Evolutionary conservation across 2,888 invertebrate genomes (phyloP), one percentile per base, ranked within the genome.

Genomic region (Dicranocentrus wangi): DNA sequence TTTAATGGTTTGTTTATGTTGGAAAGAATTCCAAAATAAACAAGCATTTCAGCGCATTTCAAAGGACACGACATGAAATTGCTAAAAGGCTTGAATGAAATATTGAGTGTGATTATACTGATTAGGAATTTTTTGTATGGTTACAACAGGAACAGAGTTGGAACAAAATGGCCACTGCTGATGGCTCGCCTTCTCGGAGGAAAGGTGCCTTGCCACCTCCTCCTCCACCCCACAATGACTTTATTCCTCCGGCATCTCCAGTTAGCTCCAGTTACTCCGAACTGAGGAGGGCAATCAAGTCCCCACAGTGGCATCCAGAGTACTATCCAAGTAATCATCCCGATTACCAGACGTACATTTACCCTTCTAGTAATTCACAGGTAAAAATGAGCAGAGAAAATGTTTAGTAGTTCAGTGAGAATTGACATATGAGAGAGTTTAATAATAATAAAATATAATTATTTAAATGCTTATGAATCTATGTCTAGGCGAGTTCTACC

Each of bases 191-290:
- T 17, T 70, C 78, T 0, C 71, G 81, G 17, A 32, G 81, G 27
- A 77, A 81, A 65, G 77, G 83, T 23, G 81, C 75, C 5, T 81
- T 81, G 27, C 85, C 85, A 42, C 81, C 82, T 19, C 82, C 81
- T 15, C 83, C 90, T 5, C 90, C 90, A 17, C 89, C 90, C 69
- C 89, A 91, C 69, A 94, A 94, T 84, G 93, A 94, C 87, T 90
- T 93, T 83, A 91, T 93, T 76, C 94, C 94, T 21, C 95, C 96
- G 5, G 95, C 95, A 8, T 95, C 95, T 82, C 96, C 96, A 1
- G 96, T 96, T 0, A 95, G 95, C 87, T 96, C 95, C 1, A 95
- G 95, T 86, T 96, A 96, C 87, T 95, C 95, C 87, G 96, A 96
- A 89, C 89, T 96, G 76, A 91, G 94, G 71, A 91, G 94, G 84